phyloP scores from a whole-genome alignment of 2,113 vertebrate species.

The Leptocoma aspasia region DNA sequence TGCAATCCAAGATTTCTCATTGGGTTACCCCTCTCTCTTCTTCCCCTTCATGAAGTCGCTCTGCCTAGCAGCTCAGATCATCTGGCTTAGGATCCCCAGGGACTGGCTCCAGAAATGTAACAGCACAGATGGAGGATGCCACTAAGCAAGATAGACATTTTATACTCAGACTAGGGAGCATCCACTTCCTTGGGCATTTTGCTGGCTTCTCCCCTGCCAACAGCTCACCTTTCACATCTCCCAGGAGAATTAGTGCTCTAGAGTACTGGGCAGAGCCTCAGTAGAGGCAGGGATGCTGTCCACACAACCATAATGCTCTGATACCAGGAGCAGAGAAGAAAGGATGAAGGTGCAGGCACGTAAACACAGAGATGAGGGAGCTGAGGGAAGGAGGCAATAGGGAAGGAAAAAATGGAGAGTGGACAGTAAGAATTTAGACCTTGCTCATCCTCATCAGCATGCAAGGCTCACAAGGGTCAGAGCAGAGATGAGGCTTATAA shows the following conservation, averaged over 20 bases:
- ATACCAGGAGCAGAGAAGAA: not conserved
- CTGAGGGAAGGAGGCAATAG: not conserved
- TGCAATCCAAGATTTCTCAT: not conserved
- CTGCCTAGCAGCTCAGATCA: not conserved
- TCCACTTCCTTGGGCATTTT: not conserved
- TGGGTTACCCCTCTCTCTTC: not conserved
- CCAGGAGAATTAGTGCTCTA: not conserved
- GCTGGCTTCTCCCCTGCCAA: not conserved
- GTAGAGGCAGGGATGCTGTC: not conserved
- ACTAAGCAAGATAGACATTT: not conserved
- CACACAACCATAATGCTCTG: not conserved
- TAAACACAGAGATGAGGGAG: not conserved
- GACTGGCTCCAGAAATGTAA: not conserved
- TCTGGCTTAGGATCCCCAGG: not conserved
- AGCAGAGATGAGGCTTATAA: slow-evolving; percentile 17
- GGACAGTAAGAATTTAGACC: not conserved
- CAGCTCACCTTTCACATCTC: not conserved
- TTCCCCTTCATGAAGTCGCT: not conserved
- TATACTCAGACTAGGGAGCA: not conserved
- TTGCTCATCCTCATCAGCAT: not conserved
- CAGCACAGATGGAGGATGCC: not conserved
- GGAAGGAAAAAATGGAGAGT: not conserved
- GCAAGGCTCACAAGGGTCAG: not conserved
- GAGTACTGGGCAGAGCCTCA: not conserved
- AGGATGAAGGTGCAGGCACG: not conserved